Evolutionary conservation across 1,140 invertebrate species (phyloP).

Genomic region (Aphelenchoides besseyi): DNA sequence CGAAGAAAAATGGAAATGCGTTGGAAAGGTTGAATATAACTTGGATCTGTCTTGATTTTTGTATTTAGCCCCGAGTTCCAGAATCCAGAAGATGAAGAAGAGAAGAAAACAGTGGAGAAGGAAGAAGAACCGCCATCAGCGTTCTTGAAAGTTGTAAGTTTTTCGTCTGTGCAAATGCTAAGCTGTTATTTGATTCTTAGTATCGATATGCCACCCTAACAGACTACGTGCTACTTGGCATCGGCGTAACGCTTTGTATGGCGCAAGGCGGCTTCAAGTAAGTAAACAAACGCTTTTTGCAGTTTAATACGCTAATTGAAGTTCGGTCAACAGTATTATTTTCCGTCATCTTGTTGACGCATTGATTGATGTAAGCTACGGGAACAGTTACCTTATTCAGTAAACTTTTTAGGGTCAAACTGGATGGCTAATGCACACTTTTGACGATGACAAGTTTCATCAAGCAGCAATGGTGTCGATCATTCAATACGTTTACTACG

Average conservation of each 20-base stretch:
- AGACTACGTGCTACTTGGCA: slow-evolving; percentile 41
- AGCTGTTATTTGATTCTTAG: slow-evolving; percentile 31
- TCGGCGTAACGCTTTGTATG: slow-evolving; percentile 29
- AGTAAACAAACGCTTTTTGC: slow-evolving; percentile 39
- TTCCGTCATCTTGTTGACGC: slow-evolving; percentile 27
- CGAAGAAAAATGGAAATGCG: too few species aligned
- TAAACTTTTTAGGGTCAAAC: too few species aligned
- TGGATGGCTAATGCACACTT: slow-evolving; percentile 27
- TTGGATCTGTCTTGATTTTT: background rate
- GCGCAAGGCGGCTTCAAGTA: slow-evolving; percentile 29
- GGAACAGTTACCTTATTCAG: too few species aligned
- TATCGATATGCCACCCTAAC: slow-evolving; percentile 45
- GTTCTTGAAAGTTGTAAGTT: background rate
- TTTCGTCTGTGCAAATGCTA: background rate
- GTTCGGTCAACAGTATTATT: too few species aligned
- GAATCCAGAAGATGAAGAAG: background rate
- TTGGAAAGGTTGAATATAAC: background rate
- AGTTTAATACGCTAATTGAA: too few species aligned
- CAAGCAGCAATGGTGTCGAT: slow-evolving; percentile 37
- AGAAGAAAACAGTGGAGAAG: too few species aligned
- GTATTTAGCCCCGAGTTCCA: too few species aligned
- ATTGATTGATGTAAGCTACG: too few species aligned
- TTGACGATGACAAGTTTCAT: slow-evolving; percentile 29
- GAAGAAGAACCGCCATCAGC: background rate
- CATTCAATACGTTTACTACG: slow-evolving; percentile 10